phyloP scores from a whole-genome alignment of 37 sponge, comb jelly and placozoan genomes.

The Trichoplax adhaerens region DNA sequence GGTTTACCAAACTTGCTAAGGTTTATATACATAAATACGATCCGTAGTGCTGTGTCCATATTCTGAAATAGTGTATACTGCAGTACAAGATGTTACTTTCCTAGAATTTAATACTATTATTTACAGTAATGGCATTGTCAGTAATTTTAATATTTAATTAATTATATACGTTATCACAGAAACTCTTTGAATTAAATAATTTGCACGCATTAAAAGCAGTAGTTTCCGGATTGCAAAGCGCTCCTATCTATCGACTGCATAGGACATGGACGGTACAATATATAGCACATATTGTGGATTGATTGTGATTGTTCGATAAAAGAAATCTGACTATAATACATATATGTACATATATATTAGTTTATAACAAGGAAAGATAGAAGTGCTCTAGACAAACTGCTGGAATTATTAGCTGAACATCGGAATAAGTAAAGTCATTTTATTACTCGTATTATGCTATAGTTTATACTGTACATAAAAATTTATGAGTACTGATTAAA shows the following conservation, averaged over 20 bases:
- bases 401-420: constrained; percentile 29
- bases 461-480: background rate
- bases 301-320: constrained; percentile 10
- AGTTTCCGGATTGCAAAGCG: constrained; percentile 49
- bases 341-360: background rate
- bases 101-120: too few relatives aligned
- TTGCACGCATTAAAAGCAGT: constrained; percentile 59
- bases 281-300: background rate
- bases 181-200: constrained; percentile 62
- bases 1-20: constrained; percentile 56
- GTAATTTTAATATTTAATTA: too few relatives aligned
- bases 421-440: constrained; percentile 32
- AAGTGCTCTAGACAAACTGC: constrained; percentile 29
- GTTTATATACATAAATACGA: constrained; percentile 10
- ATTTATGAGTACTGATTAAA: background rate
- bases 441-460: background rate
- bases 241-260: constrained; percentile 45
- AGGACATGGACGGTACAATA: constrained; percentile 48
- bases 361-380: constrained; percentile 35
- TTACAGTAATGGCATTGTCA: too few relatives aligned
- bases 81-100: background rate
- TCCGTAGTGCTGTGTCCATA: background rate
- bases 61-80: background rate
- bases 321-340: background rate
- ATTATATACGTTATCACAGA: constrained; percentile 13